phyloP scores from a whole-genome alignment of 2,888 invertebrate genomes.

The Leptodirus hochenwartii region DNA sequence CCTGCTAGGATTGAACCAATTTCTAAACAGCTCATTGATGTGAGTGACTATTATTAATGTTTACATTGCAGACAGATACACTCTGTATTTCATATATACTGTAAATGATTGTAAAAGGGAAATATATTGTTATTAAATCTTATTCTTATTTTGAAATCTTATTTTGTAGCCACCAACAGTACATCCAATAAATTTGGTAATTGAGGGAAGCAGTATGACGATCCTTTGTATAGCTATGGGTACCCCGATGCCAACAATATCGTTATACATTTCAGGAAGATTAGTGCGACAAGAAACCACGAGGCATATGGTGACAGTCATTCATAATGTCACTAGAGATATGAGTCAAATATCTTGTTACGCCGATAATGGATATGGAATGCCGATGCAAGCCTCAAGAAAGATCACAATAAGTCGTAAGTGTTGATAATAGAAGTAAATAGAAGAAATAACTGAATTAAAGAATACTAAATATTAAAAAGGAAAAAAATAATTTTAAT shows the following conservation, averaged over 20 bases:
- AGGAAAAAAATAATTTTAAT: too few relatives aligned
- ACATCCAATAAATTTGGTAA: slow-evolving; percentile 64
- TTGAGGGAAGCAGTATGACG: slow-evolving; percentile 75
- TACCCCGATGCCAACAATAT: slow-evolving; percentile 69
- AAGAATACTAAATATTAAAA: slow-evolving; percentile 1
- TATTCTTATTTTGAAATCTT: slow-evolving; percentile 1
- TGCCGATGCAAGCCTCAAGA: slow-evolving; percentile 68
- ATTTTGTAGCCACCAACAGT: slow-evolving; percentile 53
- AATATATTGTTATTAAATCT: too few relatives aligned
- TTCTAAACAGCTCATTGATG: too few relatives aligned
- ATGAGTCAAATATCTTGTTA: slow-evolving; percentile 78
- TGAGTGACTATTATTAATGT: too few relatives aligned
- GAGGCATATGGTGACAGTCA: slow-evolving; percentile 72
- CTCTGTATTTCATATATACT: too few relatives aligned
- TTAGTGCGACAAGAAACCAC: slow-evolving; percentile 70
- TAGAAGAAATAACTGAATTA: too few relatives aligned
- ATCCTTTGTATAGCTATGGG: slow-evolving; percentile 72
- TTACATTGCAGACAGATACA: too few relatives aligned
- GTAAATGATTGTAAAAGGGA: too few relatives aligned
- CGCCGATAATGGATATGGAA: slow-evolving; percentile 75
- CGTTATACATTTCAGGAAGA: slow-evolving; percentile 58
- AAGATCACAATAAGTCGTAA: slow-evolving; percentile 68
- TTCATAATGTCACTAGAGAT: slow-evolving; percentile 66
- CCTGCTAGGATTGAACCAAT: too few relatives aligned
- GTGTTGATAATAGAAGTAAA: slow-evolving; percentile 21